Percentiles rank a stretch among this genome's conserved stretches.
Evolutionary conservation across 2,797 vertebrate species (phyloP).

Genomic region (Semotilus atromaculatus): DNA sequence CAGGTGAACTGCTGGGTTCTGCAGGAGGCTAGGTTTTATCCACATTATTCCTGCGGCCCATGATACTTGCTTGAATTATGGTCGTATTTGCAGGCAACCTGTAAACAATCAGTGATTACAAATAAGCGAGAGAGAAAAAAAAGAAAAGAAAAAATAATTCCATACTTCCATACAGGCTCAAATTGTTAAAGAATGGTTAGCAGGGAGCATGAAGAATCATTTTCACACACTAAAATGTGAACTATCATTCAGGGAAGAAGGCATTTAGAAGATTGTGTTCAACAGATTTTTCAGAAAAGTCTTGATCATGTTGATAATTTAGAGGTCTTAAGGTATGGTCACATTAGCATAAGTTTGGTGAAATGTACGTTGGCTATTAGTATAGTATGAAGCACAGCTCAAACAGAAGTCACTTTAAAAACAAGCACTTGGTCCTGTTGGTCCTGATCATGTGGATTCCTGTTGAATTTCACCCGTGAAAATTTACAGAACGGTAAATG

Average conservation of each 20-base stretch:
- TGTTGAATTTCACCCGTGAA: background rate
- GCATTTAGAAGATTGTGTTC: background rate
- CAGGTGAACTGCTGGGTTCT: constrained; percentile 66
- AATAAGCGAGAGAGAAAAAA: background rate
- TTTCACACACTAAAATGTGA: too few species aligned
- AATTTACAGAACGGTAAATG: background rate
- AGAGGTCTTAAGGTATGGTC: background rate
- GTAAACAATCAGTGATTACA: constrained; percentile 9
- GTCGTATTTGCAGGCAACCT: background rate
- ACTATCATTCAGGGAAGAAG: background rate
- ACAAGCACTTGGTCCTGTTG: too few species aligned
- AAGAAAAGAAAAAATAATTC: too few species aligned
- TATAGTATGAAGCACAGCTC: background rate
- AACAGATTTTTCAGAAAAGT: background rate
- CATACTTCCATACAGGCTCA: too few species aligned
- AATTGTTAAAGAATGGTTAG: too few species aligned
- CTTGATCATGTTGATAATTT: background rate
- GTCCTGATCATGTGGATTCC: background rate
- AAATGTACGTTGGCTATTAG: background rate
- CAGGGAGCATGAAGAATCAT: too few species aligned
- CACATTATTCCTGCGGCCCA: constrained; percentile 66
- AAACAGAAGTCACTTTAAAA: background rate
- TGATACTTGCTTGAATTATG: background rate
- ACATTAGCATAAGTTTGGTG: background rate
- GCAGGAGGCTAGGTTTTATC: constrained; percentile 75